These are phyloP conservation scores for Macrosiphum euphorbiae DNA, from an alignment of 2,888 invertebrate genomes.

Conservation along the genomic window DNA sequence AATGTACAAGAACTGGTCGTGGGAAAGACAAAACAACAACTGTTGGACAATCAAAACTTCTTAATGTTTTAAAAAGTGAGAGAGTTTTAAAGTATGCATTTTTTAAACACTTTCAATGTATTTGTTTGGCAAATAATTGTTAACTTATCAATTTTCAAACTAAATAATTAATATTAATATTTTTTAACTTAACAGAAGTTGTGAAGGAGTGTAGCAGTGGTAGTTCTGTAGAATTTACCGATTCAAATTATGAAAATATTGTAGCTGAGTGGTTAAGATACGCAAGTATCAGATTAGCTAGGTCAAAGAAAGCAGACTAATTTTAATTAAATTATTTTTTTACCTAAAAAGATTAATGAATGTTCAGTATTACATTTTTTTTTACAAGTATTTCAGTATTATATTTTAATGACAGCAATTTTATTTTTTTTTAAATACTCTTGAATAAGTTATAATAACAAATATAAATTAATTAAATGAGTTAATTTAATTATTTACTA, in stretches of 20 bases:
- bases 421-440: too few relatives aligned
- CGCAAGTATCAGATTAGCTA: not conserved
- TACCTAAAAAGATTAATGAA: too few relatives aligned
- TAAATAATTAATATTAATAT: not conserved
- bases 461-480: too few relatives aligned
- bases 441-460: too few relatives aligned
- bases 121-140: not conserved
- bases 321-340: too few relatives aligned
- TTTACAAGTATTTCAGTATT: too few relatives aligned
- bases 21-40: not conserved
- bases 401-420: too few relatives aligned
- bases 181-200: not conserved
- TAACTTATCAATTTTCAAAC: not conserved
- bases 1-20: not conserved
- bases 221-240: not conserved
- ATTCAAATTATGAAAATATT: not conserved
- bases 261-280: conserved; percentile 4
- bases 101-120: not conserved
- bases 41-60: not conserved
- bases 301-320: not conserved
- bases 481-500: too few relatives aligned
- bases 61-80: conserved; percentile 1
- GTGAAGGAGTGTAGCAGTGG: not conserved
- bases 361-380: too few relatives aligned
- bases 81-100: not conserved